Evolutionary conservation across 1,140 invertebrate genomes (phyloP).

Genomic region (Zaprionus vittiger): DNA sequence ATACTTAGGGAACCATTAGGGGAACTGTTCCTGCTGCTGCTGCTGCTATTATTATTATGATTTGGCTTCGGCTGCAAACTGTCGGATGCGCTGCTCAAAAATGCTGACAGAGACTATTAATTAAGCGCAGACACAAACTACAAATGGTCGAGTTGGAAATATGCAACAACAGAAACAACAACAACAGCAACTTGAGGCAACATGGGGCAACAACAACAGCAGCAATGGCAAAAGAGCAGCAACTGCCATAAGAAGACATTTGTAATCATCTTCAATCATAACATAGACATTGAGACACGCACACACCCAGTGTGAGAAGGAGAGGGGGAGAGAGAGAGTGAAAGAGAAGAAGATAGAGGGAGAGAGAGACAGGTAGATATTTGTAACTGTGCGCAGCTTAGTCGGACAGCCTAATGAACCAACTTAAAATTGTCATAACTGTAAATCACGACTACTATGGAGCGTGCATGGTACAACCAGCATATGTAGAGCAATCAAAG

Average conservation of each 20-base stretch:
- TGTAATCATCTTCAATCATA: constrained; percentile 81
- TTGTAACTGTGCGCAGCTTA: constrained; percentile 40
- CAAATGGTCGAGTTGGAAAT: constrained; percentile 58
- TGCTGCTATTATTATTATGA: constrained; percentile 10
- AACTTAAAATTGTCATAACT: constrained; percentile 81
- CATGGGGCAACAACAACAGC: constrained; percentile 31
- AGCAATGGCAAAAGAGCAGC: constrained; percentile 33
- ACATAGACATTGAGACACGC: constrained; percentile 61
- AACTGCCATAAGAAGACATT: constrained; percentile 75
- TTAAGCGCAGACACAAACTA: constrained; percentile 68
- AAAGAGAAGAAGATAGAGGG: neutral
- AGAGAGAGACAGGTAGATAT: constrained; percentile 6
- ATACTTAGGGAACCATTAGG: constrained; percentile 45
- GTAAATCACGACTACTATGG: constrained; percentile 76
- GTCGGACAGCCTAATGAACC: constrained; percentile 65
- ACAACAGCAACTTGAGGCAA: constrained; percentile 17
- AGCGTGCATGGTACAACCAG: constrained; percentile 40
- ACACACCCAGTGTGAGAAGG: constrained; percentile 32
- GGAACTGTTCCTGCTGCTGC: neutral
- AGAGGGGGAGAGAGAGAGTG: neutral
- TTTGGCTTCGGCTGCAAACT: constrained; percentile 28
- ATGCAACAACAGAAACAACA: constrained; percentile 45
- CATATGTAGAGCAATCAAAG: constrained; percentile 71
- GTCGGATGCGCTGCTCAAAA: constrained; percentile 71
- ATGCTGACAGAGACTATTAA: constrained; percentile 77